A percentile compares a stretch with the other conserved stretches of the same genome.
phyloP scores from a whole-genome alignment of 2,113 vertebrate genomes.

The Pelobates fuscus region DNA sequence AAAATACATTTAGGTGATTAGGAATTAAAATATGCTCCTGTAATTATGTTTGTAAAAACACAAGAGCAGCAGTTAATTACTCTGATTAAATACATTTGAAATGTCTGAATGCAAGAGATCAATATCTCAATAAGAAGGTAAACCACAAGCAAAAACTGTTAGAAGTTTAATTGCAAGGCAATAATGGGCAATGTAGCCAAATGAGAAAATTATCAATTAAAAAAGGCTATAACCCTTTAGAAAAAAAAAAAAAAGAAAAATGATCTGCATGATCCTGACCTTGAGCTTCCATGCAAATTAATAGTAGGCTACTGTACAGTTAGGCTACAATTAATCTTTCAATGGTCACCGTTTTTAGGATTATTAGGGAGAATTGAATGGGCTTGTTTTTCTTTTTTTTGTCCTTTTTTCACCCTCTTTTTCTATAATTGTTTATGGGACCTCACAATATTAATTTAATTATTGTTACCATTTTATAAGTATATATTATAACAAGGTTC shows the following conservation, averaged over 20 bases:
- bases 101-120: constrained; percentile 29
- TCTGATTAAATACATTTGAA: constrained; percentile 10
- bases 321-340: not conserved
- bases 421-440: no score
- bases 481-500: no score
- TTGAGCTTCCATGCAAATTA: constrained; percentile 13
- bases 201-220: constrained; percentile 20
- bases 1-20: not conserved
- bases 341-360: no score
- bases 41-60: constrained; percentile 5
- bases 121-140: constrained; percentile 4
- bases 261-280: not conserved
- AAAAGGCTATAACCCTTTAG: constrained; percentile 2
- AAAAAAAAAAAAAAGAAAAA: not conserved
- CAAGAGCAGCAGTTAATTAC: not conserved
- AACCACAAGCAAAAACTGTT: constrained; percentile 34
- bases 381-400: no score
- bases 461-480: no score
- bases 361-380: no score
- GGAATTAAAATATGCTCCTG: no score
- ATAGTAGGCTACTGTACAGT: constrained; percentile 25
- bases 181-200: constrained; percentile 32
- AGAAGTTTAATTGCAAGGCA: constrained; percentile 7
- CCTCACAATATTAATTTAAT: no score
- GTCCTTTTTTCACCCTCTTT: no score